These are phyloP conservation scores for Eristalis tenax DNA, from an alignment of 2,888 invertebrate species.

Conservation along the genomic window DNA sequence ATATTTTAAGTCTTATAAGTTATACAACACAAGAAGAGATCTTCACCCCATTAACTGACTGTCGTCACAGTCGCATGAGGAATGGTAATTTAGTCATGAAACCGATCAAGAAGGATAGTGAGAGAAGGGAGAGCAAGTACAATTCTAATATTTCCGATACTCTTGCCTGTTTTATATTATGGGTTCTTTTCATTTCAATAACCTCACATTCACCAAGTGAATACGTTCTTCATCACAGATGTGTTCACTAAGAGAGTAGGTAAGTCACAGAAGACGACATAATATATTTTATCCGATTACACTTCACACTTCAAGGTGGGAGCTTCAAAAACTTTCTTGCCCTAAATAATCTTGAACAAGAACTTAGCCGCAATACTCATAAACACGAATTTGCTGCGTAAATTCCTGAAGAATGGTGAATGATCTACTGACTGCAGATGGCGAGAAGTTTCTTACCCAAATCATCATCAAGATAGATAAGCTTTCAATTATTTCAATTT, in stretches of 20 bases:
- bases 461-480: too few species aligned
- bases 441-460: too few species aligned
- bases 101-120: neutral
- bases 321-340: neutral
- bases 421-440: too few species aligned
- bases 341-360: neutral
- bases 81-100: neutral
- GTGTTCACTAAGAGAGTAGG: too few species aligned
- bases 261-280: neutral
- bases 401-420: neutral
- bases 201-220: too few species aligned
- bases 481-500: neutral
- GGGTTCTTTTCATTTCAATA: neutral
- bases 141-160: neutral
- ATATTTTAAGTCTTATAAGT: neutral
- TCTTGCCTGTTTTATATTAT: neutral
- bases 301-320: too few species aligned
- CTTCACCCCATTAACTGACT: too few species aligned
- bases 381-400: neutral
- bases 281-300: too few species aligned
- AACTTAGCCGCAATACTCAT: neutral
- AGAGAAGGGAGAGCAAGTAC: neutral
- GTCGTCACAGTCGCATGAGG: neutral
- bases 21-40: neutral
- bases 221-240: neutral